These are phyloP conservation scores for Polypedilum pembai DNA, from an alignment of 1,140 invertebrate genomes.

Conservation along the genomic window DNA sequence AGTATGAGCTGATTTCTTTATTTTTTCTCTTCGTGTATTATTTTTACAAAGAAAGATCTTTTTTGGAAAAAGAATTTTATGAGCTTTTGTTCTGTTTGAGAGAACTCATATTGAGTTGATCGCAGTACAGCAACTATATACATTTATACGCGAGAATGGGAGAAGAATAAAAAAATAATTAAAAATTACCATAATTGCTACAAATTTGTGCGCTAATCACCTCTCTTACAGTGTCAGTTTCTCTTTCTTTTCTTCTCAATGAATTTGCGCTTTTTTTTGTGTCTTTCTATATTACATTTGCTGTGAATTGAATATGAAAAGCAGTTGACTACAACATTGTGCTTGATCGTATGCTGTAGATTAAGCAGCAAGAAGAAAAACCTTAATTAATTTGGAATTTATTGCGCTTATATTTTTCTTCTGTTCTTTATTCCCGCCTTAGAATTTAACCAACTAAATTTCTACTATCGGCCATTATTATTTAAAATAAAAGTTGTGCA, in stretches of 20 bases:
- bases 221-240: constrained; percentile 10
- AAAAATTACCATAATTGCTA: constrained; percentile 28
- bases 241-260: neutral
- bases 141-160: neutral
- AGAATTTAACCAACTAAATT: constrained; percentile 1
- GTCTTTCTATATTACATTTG: neutral
- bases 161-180: constrained; percentile 22
- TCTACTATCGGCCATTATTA: neutral
- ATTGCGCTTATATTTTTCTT: constrained; percentile 1
- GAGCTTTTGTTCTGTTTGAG: neutral
- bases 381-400: constrained; percentile 28
- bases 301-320: constrained; percentile 13
- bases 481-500: neutral
- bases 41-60: neutral
- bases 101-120: neutral
- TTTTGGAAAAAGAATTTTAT: neutral
- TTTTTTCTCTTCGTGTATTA: neutral
- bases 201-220: constrained; percentile 26
- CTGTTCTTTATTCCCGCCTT: neutral
- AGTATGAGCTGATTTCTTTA: constrained; percentile 14
- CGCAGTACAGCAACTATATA: neutral
- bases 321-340: neutral
- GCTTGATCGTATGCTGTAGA: neutral
- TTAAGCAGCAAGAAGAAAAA: neutral
- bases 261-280: constrained; percentile 12